Conservation (phyloP, 2,888 invertebrate species). For the Amiota minor region DNA sequence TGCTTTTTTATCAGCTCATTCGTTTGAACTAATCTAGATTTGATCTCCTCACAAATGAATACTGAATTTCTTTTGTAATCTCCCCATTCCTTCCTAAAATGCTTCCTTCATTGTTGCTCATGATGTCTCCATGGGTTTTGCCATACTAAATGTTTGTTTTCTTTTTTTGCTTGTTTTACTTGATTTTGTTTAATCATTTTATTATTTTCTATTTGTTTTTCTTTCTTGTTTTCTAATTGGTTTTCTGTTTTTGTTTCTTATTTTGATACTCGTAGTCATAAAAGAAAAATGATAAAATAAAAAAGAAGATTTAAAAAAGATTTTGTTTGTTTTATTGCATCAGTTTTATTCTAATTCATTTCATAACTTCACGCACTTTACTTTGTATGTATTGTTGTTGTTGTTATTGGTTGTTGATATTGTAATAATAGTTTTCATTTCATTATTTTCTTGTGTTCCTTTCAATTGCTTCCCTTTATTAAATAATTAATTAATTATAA, state of each 20-base stretch:
- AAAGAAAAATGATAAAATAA: too few species aligned
- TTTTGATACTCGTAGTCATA: too few species aligned
- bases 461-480: conserved; percentile 56
- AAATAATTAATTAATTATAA: conserved; percentile 11
- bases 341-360: conserved; percentile 42
- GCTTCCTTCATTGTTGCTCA: conserved; percentile 34
- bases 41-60: too few species aligned
- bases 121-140: conserved; percentile 71
- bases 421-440: too few species aligned
- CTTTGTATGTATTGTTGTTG: conserved; percentile 39
- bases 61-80: too few species aligned
- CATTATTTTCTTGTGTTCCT: neutral
- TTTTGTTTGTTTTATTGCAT: neutral
- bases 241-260: too few species aligned
- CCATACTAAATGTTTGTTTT: conserved; percentile 60
- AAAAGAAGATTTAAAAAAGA: too few species aligned
- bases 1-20: too few species aligned
- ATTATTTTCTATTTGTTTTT: too few species aligned
- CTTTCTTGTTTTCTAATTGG: too few species aligned
- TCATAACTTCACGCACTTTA: neutral
- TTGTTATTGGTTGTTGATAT: conserved; percentile 19
- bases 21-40: too few species aligned
- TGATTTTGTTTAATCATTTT: neutral
- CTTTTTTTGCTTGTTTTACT: neutral
- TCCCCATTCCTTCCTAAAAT: too few species aligned